A percentile compares a stretch with the other conserved stretches of the same genome.
These are phyloP conservation scores for Polydrusus tereticollis DNA, from an alignment of 2,888 invertebrate species.

Conservation along the genomic window DNA sequence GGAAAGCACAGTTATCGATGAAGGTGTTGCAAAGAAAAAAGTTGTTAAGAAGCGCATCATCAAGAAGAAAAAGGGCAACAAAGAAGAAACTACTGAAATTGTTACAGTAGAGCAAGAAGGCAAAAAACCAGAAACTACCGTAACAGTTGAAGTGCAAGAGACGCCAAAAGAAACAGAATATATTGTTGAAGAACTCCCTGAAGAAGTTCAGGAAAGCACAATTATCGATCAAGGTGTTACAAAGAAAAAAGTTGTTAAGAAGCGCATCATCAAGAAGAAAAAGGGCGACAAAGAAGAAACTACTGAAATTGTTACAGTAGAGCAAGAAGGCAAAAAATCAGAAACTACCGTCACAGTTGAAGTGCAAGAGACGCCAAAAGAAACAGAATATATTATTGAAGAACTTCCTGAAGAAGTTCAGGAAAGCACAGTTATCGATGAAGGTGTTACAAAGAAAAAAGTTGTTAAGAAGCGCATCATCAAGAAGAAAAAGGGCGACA, in stretches of 20 bases:
- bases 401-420: conserved; percentile 61
- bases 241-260: conserved; percentile 62
- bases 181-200: conserved; percentile 53
- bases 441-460: conserved; percentile 39
- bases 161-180: conserved; percentile 52
- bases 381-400: conserved; percentile 52
- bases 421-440: conserved; percentile 56
- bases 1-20: conserved; percentile 52
- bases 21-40: conserved; percentile 56
- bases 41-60: conserved; percentile 60
- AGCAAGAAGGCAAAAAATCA: conserved; percentile 60
- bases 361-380: conserved; percentile 55
- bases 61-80: conserved; percentile 58
- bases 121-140: conserved; percentile 64
- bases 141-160: conserved; percentile 62
- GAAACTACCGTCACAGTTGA: conserved; percentile 61
- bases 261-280: conserved; percentile 64
- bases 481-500: conserved; percentile 31
- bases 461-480: conserved; percentile 57
- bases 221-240: conserved; percentile 67
- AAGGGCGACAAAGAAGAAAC: conserved; percentile 41
- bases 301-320: conserved; percentile 60
- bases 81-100: conserved; percentile 63
- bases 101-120: conserved; percentile 50
- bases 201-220: conserved; percentile 53